Evolutionary conservation across 2,797 vertebrate genomes (phyloP), one percentile per base, ranked within the genome.

Genomic region (Tachyglossus aculeatus): DNA sequence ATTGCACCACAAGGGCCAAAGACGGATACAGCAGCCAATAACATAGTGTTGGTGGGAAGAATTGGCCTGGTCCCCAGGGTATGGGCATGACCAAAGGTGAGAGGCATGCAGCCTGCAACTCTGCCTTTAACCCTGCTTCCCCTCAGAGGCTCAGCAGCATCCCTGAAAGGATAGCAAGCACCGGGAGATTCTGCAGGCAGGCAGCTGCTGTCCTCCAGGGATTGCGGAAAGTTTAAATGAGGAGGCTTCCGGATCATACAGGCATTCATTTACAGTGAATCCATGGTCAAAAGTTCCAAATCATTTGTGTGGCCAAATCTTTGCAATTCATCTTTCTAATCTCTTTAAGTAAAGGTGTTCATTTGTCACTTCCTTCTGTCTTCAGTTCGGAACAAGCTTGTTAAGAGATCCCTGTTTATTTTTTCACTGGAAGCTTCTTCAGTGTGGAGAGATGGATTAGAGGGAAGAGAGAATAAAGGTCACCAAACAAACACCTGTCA

Each of bases 321-420:
- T 75, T 9, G 62, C 67, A 50, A 68, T 80, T 77, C 74, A 53
- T 67, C 78, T 74, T 65, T 54, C 68, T 68, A 57, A 63, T 74
- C 41, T 81, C 70, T 80, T 85, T 88, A 77, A 70, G 77, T 58
- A 74, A 77, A 73, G 70, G 43, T 66, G 65, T 56, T 74, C 59
- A 65, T 84, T 72, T 71, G 64, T 84, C 67, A 65, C 43, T 77
- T 51, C 75, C 78, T 81, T 81, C 80, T 73, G 70, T 61, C 59
- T 82, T 82, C 73, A 11, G 36, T 63, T 80, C 69, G 59, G 76
- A 75, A 76, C 64, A 61, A 71, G 10, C n/a, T 9, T 34, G 27
- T 27, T 12, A 31, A 14, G 50, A 67, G 77, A 76, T 40, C 54
- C 44, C 61, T 81, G 80, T 82, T 80, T 74, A 68, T 68, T 83